Conservation (phyloP, 2,888 invertebrate species). For the Sminthurides aquaticus region DNA sequence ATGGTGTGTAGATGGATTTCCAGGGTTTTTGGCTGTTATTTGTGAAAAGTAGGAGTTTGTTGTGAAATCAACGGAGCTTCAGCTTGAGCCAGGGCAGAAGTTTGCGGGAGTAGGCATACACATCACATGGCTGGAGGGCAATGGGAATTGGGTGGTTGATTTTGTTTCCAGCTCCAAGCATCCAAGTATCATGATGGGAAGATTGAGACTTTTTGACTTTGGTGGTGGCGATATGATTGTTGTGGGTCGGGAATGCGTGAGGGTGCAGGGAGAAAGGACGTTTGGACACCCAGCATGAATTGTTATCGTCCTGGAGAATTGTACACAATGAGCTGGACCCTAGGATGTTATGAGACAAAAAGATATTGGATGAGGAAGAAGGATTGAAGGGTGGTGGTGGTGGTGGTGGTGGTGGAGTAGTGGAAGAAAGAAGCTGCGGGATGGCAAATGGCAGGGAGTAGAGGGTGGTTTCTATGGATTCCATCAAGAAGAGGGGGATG, state of each 20-base stretch:
- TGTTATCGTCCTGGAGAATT: not conserved
- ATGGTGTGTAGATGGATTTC: not conserved
- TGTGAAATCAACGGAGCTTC: not conserved
- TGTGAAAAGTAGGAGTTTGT: not conserved
- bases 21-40: not conserved
- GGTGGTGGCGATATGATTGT: not conserved
- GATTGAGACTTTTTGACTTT: not conserved
- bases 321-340: not conserved
- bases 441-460: too few species aligned
- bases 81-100: too few species aligned
- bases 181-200: too few species aligned
- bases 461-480: not conserved
- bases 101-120: too few species aligned
- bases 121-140: too few species aligned
- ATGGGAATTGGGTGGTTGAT: not conserved
- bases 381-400: not conserved
- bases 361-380: not conserved
- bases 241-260: not conserved
- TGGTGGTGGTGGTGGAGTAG: too few species aligned
- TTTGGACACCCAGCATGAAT: not conserved
- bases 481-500: not conserved
- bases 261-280: not conserved
- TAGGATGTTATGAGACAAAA: not conserved
- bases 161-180: too few species aligned
- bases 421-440: too few species aligned